A percentile compares a stretch with the other conserved stretches of the same genome.
phyloP scores from a whole-genome alignment of 2,797 vertebrate genomes.

The Lagodon rhomboides region DNA sequence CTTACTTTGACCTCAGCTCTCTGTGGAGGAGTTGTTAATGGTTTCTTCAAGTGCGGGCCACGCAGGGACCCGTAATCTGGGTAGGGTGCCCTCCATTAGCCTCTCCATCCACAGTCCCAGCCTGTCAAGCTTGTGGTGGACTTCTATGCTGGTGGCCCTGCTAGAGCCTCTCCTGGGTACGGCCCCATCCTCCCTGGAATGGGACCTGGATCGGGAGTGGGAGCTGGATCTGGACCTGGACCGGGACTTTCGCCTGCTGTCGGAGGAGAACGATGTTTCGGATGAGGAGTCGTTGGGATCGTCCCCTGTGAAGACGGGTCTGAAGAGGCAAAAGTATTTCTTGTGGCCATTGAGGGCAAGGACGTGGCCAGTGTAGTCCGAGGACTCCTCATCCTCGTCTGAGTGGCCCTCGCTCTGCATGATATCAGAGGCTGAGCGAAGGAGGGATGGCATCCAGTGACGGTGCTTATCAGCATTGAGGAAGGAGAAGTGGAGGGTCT shows the following conservation, averaged over 20 bases:
- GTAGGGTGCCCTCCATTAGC: conserved; percentile 93
- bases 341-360: conserved; percentile 96
- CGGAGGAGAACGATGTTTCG: conserved; percentile 66
- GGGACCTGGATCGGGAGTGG: conserved; percentile 79
- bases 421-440: conserved; percentile 84
- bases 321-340: conserved; percentile 97
- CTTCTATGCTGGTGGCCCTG: conserved; percentile 80
- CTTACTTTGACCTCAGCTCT: conserved; percentile 62
- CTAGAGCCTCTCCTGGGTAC: conserved; percentile 65
- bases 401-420: conserved; percentile 68
- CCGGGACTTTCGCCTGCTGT: conserved; percentile 70
- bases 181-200: conserved; percentile 72
- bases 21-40: conserved; percentile 30
- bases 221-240: conserved; percentile 77
- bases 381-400: conserved; percentile 75
- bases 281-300: conserved; percentile 76
- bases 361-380: conserved; percentile 91
- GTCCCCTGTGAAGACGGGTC: conserved; percentile 85
- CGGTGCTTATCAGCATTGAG: conserved; percentile 94
- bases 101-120: conserved; percentile 97
- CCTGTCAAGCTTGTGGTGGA: conserved; percentile 92
- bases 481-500: conserved; percentile 96
- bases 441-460: conserved; percentile 91
- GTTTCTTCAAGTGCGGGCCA: conserved; percentile 90
- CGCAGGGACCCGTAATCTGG: conserved; percentile 89